Percentiles rank a stretch among this genome's conserved stretches.
phyloP scores from a whole-genome alignment of 2,113 vertebrate genomes.

The Syrrhaptes paradoxus region DNA sequence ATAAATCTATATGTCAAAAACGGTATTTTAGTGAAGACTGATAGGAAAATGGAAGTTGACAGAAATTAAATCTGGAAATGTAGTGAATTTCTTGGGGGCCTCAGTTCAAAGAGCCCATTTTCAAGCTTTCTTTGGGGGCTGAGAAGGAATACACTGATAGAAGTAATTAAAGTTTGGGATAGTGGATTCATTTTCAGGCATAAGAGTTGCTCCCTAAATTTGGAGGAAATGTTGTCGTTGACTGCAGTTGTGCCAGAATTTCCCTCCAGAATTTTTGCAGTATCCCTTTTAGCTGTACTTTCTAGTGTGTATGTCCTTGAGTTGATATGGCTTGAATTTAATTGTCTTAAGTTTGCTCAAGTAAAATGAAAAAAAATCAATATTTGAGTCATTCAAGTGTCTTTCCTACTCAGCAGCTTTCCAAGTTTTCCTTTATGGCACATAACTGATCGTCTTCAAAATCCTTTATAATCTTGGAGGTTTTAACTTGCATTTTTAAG shows the following conservation, averaged over 20 bases:
- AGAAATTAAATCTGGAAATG: background rate
- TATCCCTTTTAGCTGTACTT: background rate
- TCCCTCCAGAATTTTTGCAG: background rate
- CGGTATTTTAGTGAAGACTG: background rate
- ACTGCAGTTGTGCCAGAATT: background rate
- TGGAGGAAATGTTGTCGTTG: background rate
- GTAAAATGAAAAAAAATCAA: background rate
- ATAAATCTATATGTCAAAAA: background rate
- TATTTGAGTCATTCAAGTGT: background rate
- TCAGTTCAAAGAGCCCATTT: background rate
- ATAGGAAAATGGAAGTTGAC: background rate
- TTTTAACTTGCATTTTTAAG: background rate
- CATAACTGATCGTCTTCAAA: background rate
- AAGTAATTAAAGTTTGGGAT: background rate
- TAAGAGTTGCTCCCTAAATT: background rate
- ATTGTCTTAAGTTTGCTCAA: background rate
- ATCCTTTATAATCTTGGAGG: background rate
- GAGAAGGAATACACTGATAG: background rate
- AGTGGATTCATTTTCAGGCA: background rate
- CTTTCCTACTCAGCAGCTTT: background rate
- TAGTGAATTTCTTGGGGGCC: background rate
- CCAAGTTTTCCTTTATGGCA: background rate
- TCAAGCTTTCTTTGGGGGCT: background rate
- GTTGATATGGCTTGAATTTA: background rate
- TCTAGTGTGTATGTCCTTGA: background rate